Percentiles rank a stretch among this genome's conserved stretches.
Conservation (phyloP, 2,797 vertebrate species). For the Margarornis squamiger region DNA sequence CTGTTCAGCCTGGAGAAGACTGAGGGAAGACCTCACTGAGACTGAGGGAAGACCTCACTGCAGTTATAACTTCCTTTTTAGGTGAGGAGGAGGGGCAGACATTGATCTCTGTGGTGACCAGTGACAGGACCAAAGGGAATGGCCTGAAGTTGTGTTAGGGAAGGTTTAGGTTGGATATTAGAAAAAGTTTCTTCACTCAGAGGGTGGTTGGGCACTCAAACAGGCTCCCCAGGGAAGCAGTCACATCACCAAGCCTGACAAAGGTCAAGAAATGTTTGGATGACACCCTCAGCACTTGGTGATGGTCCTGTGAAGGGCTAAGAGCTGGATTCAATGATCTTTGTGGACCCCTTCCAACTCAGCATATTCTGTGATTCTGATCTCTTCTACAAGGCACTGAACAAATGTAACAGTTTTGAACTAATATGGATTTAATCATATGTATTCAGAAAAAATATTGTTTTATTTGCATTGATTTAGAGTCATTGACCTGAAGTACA, state of each 20-base stretch:
- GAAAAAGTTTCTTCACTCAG: not conserved
- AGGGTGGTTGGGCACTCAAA: not conserved
- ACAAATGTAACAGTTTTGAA: not conserved
- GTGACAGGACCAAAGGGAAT: not conserved
- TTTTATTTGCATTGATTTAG: not conserved
- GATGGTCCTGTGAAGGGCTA: not conserved
- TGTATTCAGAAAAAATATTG: not conserved
- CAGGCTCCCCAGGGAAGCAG: too few species aligned
- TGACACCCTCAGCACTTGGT: not conserved
- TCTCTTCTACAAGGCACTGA: not conserved
- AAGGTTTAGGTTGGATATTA: not conserved
- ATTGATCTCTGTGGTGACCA: not conserved
- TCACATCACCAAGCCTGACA: not conserved
- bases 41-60: not conserved
- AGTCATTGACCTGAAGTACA: not conserved
- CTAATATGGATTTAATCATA: not conserved
- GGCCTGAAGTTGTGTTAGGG: not conserved
- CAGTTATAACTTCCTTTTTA: not conserved
- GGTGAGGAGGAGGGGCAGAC: not conserved
- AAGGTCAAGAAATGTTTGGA: not conserved
- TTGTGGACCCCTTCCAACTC: not conserved
- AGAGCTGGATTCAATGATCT: not conserved
- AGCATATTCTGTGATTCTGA: not conserved
- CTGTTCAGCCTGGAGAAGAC: not conserved
- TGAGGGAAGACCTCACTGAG: not conserved